Evolutionary conservation across 2,888 invertebrate genomes (phyloP), one percentile per base, ranked within the genome.

Genomic region (Amitus sp.): DNA sequence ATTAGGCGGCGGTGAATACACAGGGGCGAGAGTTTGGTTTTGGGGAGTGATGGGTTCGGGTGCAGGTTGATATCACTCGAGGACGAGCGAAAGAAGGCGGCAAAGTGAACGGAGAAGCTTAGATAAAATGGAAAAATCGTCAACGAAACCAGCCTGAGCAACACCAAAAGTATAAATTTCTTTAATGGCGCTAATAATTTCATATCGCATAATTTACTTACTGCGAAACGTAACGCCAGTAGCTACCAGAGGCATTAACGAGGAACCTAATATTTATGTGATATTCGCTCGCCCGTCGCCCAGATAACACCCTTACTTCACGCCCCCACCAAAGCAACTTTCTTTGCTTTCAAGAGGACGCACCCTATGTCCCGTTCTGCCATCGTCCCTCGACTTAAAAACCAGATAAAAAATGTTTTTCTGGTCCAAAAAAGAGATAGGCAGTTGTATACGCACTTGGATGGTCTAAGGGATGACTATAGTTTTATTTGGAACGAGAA

Each of bases 191-290:
- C 81, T 82, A 82, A 82, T 82, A 81, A 82, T 82, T 82, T 81
- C 82, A 82, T 82, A 82, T 82, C 82, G 82, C 79, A 75, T 82
- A 82, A 82, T 82, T 82, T 82, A 82, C 81, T 82, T 82, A 82
- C 82, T 82, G 80, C 79, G 82, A 81, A 82, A 82, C 80, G 82
- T 80, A 82, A 82, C 81, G 80, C 82, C 77, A 77, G 80, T 81
- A 82, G 82, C 80, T 79, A 77, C 76, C 77, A 74, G 74, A 77
- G 73, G 82, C 82, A 82, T 82, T 82, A 82, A 82, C 82, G 82
- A 81, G 81, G 77, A 81, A 79, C 76, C 82, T 80, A 80, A 82
- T 82, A 82, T 82, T 82, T 82, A 82, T 82, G 82, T 79, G 77
- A 73, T 75, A 76, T 77, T 78, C 77, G 78, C 75, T 77, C 77